Conservation (phyloP, 2,888 invertebrate genomes). For the Stenotaenia linearis region DNA sequence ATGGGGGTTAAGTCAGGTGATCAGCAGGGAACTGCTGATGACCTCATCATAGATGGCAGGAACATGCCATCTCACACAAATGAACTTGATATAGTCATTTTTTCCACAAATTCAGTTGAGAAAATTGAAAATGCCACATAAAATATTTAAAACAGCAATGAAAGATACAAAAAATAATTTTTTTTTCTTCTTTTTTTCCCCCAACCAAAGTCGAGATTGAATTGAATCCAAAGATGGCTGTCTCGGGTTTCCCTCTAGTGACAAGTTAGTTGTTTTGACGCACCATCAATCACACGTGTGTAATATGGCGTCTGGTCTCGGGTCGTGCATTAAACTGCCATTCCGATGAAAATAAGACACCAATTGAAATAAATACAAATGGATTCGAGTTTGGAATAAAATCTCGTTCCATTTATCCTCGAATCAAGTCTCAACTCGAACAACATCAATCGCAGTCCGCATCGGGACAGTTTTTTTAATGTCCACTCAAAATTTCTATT, state of each 20-base stretch:
- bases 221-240: background rate
- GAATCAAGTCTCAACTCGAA: background rate
- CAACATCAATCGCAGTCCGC: background rate
- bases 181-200: background rate
- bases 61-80: no score
- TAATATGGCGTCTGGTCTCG: background rate
- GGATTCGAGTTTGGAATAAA: background rate
- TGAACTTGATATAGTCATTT: no score
- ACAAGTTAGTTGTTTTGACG: slow-evolving; percentile 4
- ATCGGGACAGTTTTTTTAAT: background rate
- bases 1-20: no score
- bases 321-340: slow-evolving; percentile 9
- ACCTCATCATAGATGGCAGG: no score
- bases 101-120: no score
- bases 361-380: slow-evolving; percentile 5
- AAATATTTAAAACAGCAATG: no score
- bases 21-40: no score
- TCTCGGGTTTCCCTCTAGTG: background rate
- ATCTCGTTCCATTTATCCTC: background rate
- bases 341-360: slow-evolving; percentile 9
- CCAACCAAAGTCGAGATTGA: background rate
- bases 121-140: no score
- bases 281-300: background rate
- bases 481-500: background rate
- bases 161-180: no score